phyloP scores from a whole-genome alignment of 2,113 vertebrate species.

The Tupaia tana region DNA sequence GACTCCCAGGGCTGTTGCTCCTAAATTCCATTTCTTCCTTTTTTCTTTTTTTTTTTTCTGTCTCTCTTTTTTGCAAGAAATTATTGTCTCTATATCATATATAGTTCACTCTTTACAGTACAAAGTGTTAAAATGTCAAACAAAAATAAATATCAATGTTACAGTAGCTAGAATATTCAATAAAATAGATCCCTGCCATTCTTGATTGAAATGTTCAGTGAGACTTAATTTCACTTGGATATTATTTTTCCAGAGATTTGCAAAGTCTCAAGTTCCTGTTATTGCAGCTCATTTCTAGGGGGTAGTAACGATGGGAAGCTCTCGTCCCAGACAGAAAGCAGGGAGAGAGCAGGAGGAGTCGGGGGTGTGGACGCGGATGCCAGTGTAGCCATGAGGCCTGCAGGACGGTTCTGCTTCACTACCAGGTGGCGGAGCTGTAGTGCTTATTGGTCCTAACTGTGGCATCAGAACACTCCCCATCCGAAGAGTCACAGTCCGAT shows the following conservation, averaged over 20 bases:
- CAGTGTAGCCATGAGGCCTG: constrained; percentile 69
- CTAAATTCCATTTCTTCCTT: constrained; percentile 79
- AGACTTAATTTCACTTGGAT: constrained; percentile 89
- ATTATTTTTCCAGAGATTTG: constrained; percentile 86
- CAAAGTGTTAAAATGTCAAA: constrained; percentile 93
- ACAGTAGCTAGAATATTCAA: constrained; percentile 95
- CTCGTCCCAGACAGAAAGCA: constrained; percentile 82
- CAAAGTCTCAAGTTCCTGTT: constrained; percentile 84
- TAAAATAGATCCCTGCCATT: constrained; percentile 98
- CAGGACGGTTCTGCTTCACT: constrained; percentile 80
- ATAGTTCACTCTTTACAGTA: constrained; percentile 90
- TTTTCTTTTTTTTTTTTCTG: constrained; percentile 25
- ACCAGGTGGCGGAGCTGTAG: constrained; percentile 96
- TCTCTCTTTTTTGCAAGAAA: constrained; percentile 84
- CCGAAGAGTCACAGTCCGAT: constrained; percentile 96
- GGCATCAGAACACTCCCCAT: constrained; percentile 97
- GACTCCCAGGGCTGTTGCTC: constrained; percentile 81
- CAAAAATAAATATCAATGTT: constrained; percentile 96
- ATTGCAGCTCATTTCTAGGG: constrained; percentile 90
- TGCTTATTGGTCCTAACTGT: constrained; percentile 97
- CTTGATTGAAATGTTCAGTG: constrained; percentile 92
- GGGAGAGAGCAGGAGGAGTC: constrained; percentile 80
- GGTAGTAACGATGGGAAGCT: constrained; percentile 81
- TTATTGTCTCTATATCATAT: constrained; percentile 84
- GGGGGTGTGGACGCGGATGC: constrained; percentile 76